Evolutionary conservation across 2,797 vertebrate genomes (phyloP), one percentile per base, ranked within the genome.

Genomic region (Bradypodion pumilum): DNA sequence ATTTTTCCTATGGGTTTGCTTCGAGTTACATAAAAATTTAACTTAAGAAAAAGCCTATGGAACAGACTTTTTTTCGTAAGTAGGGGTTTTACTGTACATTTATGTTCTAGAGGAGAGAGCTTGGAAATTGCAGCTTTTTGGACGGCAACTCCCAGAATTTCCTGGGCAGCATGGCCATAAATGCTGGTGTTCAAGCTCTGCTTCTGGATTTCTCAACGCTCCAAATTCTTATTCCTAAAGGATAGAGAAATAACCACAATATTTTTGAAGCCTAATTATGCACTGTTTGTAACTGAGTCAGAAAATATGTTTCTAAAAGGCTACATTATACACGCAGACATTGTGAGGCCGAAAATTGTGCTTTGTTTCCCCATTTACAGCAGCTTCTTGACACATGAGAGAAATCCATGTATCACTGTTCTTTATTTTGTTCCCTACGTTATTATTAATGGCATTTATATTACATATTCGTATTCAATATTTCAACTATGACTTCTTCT

Each of bases 251-350:
- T 62, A 10, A 86, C 7, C n/a, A 1, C 0, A 5, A 25, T 82
- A 82, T 85, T 73, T 76, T n/a, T n/a, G 46, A 72, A 35, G 82
- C 46, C 23, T 87, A 60, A 27, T 0, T 42, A 60, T 68, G 23
- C 13, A 63, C 5, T 3, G 23, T 59, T 5, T 46, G 40, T 63
- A 63, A 40, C n/a, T 69, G 13, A 75, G 60, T 72, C 23, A 78
- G 35, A 42, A 29, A 15, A 6, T 65, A 12, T 40, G 21, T 84
- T 90, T 89, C 75, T 9, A 8, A 62, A 46, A 84, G 7, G 62
- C 25, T 59, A 10, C 27, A 12, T 16, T 6, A 15, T 32, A 15
- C n/a, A 46, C 74, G 27, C 19, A 74, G 2, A 46, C 27, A 87
- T 25, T 21, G 23, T 27, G 52, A 23, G 7, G 42, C 68, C 68